Percentiles rank a stretch among this genome's conserved stretches.
Evolutionary conservation across 2,888 invertebrate species (phyloP).

Genomic region (Sicus ferrugineus): DNA sequence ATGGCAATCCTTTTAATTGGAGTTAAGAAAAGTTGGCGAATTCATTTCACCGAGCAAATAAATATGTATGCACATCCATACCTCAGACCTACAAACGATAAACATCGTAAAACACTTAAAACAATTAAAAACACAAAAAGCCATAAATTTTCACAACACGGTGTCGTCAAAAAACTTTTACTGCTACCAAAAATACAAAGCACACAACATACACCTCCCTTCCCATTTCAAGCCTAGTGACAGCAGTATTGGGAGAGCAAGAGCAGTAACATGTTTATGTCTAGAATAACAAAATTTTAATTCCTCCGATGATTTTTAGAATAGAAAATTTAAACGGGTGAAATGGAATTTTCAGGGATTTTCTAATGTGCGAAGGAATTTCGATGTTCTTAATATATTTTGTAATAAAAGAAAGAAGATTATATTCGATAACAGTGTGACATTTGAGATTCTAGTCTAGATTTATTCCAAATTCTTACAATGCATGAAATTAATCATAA

Average conservation of each 20-base stretch:
- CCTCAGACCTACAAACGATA: slow-evolving; percentile 18
- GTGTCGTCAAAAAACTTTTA: slow-evolving; percentile 45
- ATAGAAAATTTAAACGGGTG: too few species aligned
- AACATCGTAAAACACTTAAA: slow-evolving; percentile 57
- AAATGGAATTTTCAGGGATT: neutral
- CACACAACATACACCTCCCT: neutral
- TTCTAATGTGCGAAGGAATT: neutral
- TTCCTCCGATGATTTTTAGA: too few species aligned
- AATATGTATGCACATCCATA: slow-evolving; percentile 8
- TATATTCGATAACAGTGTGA: too few species aligned
- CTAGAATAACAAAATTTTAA: slow-evolving; percentile 21
- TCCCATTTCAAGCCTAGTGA: neutral
- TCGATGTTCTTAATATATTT: neutral
- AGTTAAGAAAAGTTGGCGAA: neutral
- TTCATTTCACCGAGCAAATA: slow-evolving; percentile 18
- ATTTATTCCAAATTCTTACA: too few species aligned
- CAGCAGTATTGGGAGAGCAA: neutral
- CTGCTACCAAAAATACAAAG: neutral
- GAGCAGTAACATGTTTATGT: neutral
- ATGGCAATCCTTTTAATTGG: slow-evolving; percentile 15
- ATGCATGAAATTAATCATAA: too few species aligned
- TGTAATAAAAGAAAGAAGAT: too few species aligned
- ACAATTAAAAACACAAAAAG: slow-evolving; percentile 60
- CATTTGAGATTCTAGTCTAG: too few species aligned
- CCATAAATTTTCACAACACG: slow-evolving; percentile 53